Percentiles rank a stretch among this genome's conserved stretches.
Evolutionary conservation across 2,113 vertebrate genomes (phyloP).

Genomic region (Scopus umbretta): DNA sequence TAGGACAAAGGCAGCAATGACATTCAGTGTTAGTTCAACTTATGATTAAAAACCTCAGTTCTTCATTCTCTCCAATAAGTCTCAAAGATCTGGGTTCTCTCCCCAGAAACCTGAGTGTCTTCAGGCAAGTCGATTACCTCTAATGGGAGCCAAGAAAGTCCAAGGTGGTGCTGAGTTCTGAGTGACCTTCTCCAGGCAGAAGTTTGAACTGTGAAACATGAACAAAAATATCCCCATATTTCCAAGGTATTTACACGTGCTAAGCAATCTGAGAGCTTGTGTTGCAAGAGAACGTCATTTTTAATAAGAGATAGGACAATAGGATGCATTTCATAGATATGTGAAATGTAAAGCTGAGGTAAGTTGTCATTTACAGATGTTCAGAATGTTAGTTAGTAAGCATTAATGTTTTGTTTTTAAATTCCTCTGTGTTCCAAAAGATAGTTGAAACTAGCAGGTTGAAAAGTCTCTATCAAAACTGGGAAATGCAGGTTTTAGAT

Average conservation of each 20-base stretch:
- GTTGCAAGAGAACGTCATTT: rapidly evolving
- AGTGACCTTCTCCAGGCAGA: background rate
- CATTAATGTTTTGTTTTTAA: background rate
- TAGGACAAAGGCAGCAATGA: background rate
- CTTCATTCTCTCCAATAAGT: background rate
- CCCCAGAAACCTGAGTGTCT: rapidly evolving
- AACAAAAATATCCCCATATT: background rate
- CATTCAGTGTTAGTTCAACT: background rate
- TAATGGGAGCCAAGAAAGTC: background rate
- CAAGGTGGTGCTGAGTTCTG: background rate
- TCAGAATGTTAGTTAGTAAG: background rate
- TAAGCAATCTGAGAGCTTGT: background rate
- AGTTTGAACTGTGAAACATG: background rate
- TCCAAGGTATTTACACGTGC: background rate
- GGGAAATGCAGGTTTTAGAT: background rate
- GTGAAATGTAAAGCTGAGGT: background rate
- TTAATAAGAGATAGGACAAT: background rate
- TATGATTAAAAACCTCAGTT: background rate
- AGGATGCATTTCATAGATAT: background rate
- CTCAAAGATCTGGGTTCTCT: background rate
- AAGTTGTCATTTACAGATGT: background rate
- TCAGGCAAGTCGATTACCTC: background rate
- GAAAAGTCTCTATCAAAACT: background rate
- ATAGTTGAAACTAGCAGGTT: background rate
- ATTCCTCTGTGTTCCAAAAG: background rate